Evolutionary conservation across 2,113 vertebrate species (phyloP).

Genomic region (Empidonax alnorum): DNA sequence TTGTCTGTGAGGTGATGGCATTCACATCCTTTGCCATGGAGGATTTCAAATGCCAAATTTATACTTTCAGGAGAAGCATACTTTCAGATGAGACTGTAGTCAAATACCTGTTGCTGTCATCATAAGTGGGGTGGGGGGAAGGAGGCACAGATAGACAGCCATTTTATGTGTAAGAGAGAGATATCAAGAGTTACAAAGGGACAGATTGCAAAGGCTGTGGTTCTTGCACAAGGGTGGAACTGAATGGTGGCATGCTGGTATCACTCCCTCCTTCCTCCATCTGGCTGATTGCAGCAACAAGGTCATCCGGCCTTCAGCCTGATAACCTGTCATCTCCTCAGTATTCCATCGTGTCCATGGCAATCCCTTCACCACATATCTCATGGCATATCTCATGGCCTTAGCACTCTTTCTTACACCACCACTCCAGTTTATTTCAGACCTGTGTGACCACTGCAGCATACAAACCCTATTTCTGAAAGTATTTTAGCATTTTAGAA

Average conservation of each 20-base stretch:
- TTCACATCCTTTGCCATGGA: accelerated
- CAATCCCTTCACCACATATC: not conserved
- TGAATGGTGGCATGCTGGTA: accelerated
- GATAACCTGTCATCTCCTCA: not conserved
- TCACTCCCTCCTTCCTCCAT: not conserved
- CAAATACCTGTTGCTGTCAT: not conserved
- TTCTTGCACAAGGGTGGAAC: not conserved
- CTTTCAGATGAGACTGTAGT: too few species aligned
- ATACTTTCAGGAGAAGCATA: not conserved
- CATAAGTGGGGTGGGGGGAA: not conserved
- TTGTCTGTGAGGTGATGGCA: not conserved
- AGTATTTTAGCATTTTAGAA: not conserved
- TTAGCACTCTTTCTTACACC: not conserved
- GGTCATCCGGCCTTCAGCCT: not conserved
- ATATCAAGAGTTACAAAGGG: not conserved
- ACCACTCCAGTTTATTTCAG: not conserved
- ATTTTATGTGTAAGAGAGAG: not conserved
- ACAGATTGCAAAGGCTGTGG: not conserved
- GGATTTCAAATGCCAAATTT: not conserved
- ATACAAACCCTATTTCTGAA: not conserved
- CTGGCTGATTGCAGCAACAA: not conserved
- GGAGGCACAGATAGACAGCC: not conserved
- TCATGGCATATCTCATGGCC: not conserved
- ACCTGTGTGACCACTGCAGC: not conserved
- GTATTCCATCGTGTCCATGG: accelerated